Base-by-base conservation (phyloP, 2,888 invertebrate species). In the Callimorpha dominula region DNA sequence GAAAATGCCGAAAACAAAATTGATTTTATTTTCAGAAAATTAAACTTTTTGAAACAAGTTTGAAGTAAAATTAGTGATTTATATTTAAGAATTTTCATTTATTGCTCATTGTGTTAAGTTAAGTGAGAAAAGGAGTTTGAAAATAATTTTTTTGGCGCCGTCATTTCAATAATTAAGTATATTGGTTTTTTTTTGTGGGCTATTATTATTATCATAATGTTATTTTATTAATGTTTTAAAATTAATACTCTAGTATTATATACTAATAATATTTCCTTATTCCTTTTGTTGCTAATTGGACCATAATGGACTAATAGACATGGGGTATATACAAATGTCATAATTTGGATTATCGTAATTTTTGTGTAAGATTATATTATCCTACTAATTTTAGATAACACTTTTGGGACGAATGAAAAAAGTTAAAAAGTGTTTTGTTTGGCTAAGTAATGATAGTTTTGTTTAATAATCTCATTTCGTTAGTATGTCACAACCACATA, bases 331-430 rank as follows among this genome's bases (percentile, higher is more conserved):
- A 54, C 4, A 11, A 20, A 54, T 9, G n/a, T 57, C 20, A 31
- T 5, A 12, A 65, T 65, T 8, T 31, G 49, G 15, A 31, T 8
- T 15, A 65, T 31, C 31, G 31, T 62, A 20, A 49, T 65, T 31
- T 65, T 31, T 15, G 9, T 46, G 52, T 52, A 50, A 40, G n/a
- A 42, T 67, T 54, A 7, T 67, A 67, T 54, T 65, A 20, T 49
- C 46, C 20, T 20, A 20, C 8, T 65, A 40, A 52, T 52, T 66
- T 12, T 12, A 8, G 50, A 11, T 31, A 31, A 31, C 2, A 31
- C 40, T 65, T 67, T 67, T 65, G 49, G 54, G 52, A 52, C 42
- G 67, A 67, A 52, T 67, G 67, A 54, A 40, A 67, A n/a, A 67
- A 65, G 57, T 57, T 57, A 68, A 68, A 12, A 57, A 68, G 31